A percentile compares a stretch with the other conserved stretches of the same genome.
Evolutionary conservation across 2,113 vertebrate species (phyloP).

Genomic region (Pipa parva): DNA sequence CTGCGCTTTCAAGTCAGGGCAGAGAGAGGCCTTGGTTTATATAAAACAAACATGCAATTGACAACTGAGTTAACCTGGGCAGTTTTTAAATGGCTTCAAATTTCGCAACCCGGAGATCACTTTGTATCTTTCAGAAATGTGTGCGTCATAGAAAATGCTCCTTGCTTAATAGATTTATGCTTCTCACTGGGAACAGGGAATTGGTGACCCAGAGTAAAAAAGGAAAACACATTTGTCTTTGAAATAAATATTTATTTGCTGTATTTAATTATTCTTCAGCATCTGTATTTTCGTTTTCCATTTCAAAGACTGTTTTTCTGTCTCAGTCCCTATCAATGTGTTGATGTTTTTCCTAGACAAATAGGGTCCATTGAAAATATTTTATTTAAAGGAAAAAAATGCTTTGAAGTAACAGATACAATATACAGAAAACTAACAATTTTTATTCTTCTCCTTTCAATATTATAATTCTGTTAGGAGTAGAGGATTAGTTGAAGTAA

Average conservation of each 20-base stretch:
- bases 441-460: too few relatives aligned
- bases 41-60: slow-evolving; percentile 34
- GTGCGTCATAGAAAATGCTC: slow-evolving; percentile 36
- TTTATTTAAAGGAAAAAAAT: too few relatives aligned
- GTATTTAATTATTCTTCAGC: too few relatives aligned
- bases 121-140: slow-evolving; percentile 22
- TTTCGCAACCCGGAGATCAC: slow-evolving; percentile 22
- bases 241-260: slow-evolving; percentile 7
- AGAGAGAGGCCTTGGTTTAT: slow-evolving; percentile 26
- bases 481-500: too few relatives aligned
- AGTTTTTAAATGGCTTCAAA: slow-evolving; percentile 25
- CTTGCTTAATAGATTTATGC: slow-evolving; percentile 38
- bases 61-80: slow-evolving; percentile 16
- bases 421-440: too few relatives aligned
- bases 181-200: neutral
- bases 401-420: too few relatives aligned
- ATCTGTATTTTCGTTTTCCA: too few relatives aligned
- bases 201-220: neutral
- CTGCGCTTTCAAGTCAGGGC: slow-evolving; percentile 27
- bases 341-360: too few relatives aligned
- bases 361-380: too few relatives aligned
- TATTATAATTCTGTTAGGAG: too few relatives aligned
- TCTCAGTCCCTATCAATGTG: too few relatives aligned
- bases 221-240: slow-evolving; percentile 12
- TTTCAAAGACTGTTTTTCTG: too few relatives aligned